A percentile compares a stretch with the other conserved stretches of the same genome.
Conservation (phyloP, 2,113 vertebrate genomes). For the Callospermophilus lateralis region DNA sequence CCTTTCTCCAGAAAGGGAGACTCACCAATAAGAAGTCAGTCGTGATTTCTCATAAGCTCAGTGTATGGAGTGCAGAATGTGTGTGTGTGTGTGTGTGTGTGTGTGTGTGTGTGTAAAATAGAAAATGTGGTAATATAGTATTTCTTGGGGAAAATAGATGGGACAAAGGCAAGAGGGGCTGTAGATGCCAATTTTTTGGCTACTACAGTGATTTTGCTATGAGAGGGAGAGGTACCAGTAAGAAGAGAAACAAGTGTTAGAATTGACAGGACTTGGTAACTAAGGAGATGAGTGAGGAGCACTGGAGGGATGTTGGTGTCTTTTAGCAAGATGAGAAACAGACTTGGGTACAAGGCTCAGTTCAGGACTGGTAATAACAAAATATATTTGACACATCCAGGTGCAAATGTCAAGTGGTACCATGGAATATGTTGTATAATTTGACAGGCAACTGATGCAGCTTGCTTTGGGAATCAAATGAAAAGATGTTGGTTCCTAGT, state of each 20-base stretch:
- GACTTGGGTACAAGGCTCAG: background rate
- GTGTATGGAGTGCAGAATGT: background rate
- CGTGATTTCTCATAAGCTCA: background rate
- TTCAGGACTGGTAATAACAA: background rate
- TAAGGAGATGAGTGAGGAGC: background rate
- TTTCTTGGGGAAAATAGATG: background rate
- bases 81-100: too few species aligned
- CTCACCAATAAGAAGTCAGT: background rate
- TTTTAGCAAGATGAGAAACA: background rate
- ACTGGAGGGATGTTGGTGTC: background rate
- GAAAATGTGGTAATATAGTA: background rate
- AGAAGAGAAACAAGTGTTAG: background rate
- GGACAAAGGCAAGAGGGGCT: background rate
- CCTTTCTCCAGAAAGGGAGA: background rate
- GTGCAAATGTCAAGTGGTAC: background rate
- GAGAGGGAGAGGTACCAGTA: background rate
- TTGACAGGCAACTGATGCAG: background rate
- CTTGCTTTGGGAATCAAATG: conserved; percentile 13
- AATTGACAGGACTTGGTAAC: background rate
- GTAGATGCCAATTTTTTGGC: background rate
- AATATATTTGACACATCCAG: background rate
- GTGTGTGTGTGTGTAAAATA: background rate
- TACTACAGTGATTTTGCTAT: background rate
- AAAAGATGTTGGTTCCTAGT: background rate
- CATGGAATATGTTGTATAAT: background rate